Conservation (phyloP, 2,797 vertebrate genomes). For the Vireo griseus region DNA sequence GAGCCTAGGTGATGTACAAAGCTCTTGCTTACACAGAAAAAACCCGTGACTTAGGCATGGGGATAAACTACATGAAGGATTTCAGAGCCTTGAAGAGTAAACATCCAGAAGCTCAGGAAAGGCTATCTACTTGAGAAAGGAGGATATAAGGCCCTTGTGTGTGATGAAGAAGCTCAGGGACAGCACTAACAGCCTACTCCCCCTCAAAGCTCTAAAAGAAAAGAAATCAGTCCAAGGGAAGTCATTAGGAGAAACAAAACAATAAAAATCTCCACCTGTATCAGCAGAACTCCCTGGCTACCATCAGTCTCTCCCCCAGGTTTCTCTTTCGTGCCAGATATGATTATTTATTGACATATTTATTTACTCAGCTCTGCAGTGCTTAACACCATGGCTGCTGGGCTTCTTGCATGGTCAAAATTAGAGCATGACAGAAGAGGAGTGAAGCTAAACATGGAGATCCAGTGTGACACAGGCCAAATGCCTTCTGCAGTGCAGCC, state of each 20-base stretch:
- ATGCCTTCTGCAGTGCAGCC: not conserved
- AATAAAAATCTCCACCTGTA: constrained; percentile 27
- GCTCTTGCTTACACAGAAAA: not conserved
- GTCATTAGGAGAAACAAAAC: constrained; percentile 32
- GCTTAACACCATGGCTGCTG: not conserved
- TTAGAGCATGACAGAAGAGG: not conserved
- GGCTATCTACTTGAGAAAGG: not conserved
- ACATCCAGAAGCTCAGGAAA: constrained; percentile 23
- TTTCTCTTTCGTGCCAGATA: constrained; percentile 9
- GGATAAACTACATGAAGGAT: not conserved
- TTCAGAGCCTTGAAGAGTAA: not conserved
- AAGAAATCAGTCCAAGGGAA: constrained; percentile 6
- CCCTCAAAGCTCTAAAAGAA: not conserved
- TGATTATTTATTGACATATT: constrained; percentile 38
- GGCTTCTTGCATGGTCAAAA: not conserved
- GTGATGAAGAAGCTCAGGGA: not conserved
- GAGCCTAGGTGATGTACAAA: not conserved
- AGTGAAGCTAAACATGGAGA: not conserved
- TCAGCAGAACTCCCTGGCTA: constrained; percentile 15
- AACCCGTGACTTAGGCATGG: not conserved
- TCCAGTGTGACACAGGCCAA: not conserved
- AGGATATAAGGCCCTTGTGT: not conserved
- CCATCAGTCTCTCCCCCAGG: not conserved
- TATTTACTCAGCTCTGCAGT: constrained; percentile 17
- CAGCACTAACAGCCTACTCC: not conserved